Percentiles rank a stretch among this genome's conserved stretches.
Evolutionary conservation across 2,888 invertebrate species (phyloP).

Genomic region (Criorhina ranunculi): DNA sequence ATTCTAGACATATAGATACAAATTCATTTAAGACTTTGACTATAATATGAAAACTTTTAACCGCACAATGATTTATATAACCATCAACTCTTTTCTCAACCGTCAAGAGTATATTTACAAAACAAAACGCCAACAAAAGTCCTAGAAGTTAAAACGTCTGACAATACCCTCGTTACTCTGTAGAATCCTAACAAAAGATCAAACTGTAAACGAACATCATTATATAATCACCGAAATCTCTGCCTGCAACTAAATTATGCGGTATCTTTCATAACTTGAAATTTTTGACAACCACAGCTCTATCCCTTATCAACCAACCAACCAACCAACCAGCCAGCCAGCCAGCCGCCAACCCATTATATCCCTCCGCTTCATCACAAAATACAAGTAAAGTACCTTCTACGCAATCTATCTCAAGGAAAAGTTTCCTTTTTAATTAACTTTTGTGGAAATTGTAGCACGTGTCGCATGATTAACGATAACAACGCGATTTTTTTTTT

Average conservation of each 20-base stretch:
- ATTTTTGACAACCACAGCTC: conserved; percentile 48
- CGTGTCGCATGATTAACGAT: conserved; percentile 61
- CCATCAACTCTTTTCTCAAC: not conserved
- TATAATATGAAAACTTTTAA: no score
- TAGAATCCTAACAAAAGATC: not conserved
- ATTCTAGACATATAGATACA: no score
- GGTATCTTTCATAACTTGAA: conserved; percentile 31
- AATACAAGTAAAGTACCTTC: conserved; percentile 24
- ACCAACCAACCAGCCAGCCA: conserved; percentile 3
- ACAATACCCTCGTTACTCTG: not conserved
- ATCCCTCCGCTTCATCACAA: conserved; percentile 10
- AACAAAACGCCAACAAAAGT: not conserved
- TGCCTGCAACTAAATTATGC: conserved; percentile 38
- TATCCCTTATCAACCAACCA: conserved; percentile 52
- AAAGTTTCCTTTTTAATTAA: conserved; percentile 56
- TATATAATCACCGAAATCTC: conserved; percentile 12
- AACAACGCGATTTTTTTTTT: conserved; percentile 22
- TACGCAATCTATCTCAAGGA: conserved; percentile 19
- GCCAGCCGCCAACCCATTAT: conserved; percentile 10
- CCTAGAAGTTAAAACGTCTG: not conserved
- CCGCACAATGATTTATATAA: not conserved
- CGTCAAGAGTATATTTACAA: not conserved
- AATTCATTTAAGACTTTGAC: no score
- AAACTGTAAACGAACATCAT: conserved; percentile 9
- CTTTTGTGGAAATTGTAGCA: conserved; percentile 47